These are phyloP conservation scores for Axea sp. DNA, from an alignment of 2,888 invertebrate genomes.

Conservation along the genomic window DNA sequence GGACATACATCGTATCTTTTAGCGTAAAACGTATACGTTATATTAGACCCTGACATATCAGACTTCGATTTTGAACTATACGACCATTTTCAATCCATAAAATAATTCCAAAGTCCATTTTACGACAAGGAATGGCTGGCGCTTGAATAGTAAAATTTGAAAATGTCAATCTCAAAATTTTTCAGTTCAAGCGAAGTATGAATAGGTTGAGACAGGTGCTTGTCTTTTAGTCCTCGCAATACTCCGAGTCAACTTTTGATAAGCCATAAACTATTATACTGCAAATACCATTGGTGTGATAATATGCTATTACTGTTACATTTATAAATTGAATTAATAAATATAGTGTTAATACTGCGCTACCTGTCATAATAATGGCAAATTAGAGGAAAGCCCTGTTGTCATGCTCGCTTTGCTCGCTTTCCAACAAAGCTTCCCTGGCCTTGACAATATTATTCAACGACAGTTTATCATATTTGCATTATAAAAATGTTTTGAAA, in stretches of 20 bases:
- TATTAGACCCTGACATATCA: conserved; percentile 59
- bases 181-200: not conserved
- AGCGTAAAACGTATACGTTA: conserved; percentile 25
- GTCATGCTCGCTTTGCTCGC: too few relatives aligned
- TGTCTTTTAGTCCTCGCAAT: too few relatives aligned
- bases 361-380: conserved; percentile 1
- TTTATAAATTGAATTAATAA: conserved; percentile 1
- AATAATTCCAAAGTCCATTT: conserved; percentile 15
- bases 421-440: conserved; percentile 8
- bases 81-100: conserved; percentile 21
- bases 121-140: not conserved
- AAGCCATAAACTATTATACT: conserved; percentile 15
- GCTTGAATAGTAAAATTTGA: not conserved
- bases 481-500: conserved; percentile 64
- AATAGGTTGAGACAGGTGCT: conserved; percentile 1
- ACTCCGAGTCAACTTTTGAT: too few relatives aligned
- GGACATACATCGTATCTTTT: conserved; percentile 8
- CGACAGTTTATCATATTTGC: conserved; percentile 5
- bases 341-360: too few relatives aligned
- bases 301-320: conserved; percentile 15
- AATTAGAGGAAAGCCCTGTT: conserved; percentile 13
- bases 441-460: conserved; percentile 4
- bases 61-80: conserved; percentile 47
- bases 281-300: conserved; percentile 25
- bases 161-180: not conserved